Percentiles rank a stretch among this genome's conserved stretches.
Conservation (phyloP, 2,888 invertebrate genomes). For the Ophion costatus region DNA sequence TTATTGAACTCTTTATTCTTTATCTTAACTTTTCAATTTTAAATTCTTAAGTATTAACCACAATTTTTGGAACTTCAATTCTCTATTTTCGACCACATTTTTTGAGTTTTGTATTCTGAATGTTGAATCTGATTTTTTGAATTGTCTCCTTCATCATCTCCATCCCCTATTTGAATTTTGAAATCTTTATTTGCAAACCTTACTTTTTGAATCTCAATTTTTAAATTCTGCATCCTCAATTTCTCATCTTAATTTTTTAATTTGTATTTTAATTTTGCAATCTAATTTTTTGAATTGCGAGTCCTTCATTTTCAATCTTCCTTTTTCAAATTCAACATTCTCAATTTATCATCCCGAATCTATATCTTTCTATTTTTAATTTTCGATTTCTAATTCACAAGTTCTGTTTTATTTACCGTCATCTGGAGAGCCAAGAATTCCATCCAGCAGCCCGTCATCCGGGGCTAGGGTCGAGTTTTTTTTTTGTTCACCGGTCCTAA, state of each 20-base stretch:
- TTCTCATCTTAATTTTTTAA: neutral
- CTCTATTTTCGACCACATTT: neutral
- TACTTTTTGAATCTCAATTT: neutral
- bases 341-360: neutral
- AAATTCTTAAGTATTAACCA: neutral
- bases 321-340: neutral
- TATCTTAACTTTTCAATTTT: neutral
- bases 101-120: neutral
- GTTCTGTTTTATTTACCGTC: constrained; percentile 3
- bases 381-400: neutral
- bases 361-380: neutral
- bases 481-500: constrained; percentile 5
- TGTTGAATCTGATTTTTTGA: no score
- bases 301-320: neutral
- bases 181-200: no score
- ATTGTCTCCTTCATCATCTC: no score
- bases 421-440: constrained; percentile 12
- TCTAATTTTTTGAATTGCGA: neutral
- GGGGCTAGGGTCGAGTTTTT: constrained; percentile 1
- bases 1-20: no score
- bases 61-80: neutral
- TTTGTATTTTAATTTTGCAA: neutral
- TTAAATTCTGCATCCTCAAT: neutral
- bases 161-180: no score
- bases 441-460: constrained; percentile 20